Evolutionary conservation across 2,888 invertebrate genomes (phyloP).

Genomic region (Heliconius aoede): DNA sequence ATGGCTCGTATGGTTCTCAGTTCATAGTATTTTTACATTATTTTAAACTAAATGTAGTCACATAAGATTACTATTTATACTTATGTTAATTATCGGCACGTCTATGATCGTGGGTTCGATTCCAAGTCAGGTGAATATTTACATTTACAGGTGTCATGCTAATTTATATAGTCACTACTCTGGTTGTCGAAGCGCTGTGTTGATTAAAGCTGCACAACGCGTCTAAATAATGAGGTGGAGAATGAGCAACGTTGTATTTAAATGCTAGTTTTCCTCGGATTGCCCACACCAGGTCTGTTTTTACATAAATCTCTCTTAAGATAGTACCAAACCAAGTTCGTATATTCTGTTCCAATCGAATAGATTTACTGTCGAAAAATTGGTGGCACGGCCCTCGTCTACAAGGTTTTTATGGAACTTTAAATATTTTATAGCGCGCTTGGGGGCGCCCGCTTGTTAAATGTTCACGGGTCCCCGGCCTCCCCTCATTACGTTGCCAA

Average conservation of each 20-base stretch:
- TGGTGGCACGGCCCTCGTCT: constrained; percentile 32
- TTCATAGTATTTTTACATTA: neutral
- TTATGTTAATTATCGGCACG: neutral
- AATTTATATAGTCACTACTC: neutral
- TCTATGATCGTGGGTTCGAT: neutral
- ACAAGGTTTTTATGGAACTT: constrained; percentile 45
- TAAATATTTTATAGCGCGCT: constrained; percentile 51
- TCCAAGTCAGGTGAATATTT: neutral
- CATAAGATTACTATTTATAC: too few species aligned
- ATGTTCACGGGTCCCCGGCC: constrained; percentile 65
- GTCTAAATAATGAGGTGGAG: too few species aligned
- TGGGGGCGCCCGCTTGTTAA: constrained; percentile 64
- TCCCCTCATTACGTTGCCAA: constrained; percentile 45
- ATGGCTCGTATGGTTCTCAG: neutral
- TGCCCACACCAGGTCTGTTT: too few species aligned
- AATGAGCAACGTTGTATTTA: too few species aligned
- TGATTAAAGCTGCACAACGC: too few species aligned
- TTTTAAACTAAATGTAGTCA: too few species aligned
- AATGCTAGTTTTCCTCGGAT: too few species aligned
- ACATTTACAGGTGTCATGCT: neutral
- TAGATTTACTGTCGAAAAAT: constrained; percentile 16
- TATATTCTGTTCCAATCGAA: neutral
- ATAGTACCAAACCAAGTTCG: neutral
- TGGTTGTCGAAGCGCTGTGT: too few species aligned
- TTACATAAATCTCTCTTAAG: too few species aligned